Evolutionary conservation across 2,113 vertebrate species (phyloP).

Genomic region (Acanthochromis polyacanthus): DNA sequence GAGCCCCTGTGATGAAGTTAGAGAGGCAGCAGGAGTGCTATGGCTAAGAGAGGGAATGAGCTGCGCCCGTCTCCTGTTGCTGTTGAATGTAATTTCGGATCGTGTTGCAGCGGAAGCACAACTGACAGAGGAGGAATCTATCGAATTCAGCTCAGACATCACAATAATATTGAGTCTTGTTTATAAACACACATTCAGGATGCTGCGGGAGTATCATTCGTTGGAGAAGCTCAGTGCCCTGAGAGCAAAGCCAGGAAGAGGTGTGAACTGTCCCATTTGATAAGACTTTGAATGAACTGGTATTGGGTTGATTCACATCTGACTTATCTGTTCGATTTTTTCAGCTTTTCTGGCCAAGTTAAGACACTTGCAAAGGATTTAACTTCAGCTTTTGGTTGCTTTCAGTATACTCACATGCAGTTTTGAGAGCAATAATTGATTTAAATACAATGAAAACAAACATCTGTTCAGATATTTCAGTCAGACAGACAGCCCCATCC

Average conservation of each 20-base stretch:
- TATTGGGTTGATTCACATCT: background rate
- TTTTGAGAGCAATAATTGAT: background rate
- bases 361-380: background rate
- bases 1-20: conserved; percentile 83
- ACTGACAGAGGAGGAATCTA: conserved; percentile 80
- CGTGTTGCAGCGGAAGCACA: conserved; percentile 79
- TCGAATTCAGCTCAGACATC: conserved; percentile 82
- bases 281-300: conserved; percentile 1
- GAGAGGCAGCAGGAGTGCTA: conserved; percentile 58
- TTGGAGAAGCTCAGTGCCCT: conserved; percentile 40
- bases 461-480: background rate
- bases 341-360: background rate
- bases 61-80: conserved; percentile 75
- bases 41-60: conserved; percentile 46
- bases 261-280: conserved; percentile 18
- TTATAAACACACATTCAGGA: conserved; percentile 81
- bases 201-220: conserved; percentile 66
- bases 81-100: conserved; percentile 79
- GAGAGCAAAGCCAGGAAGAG: conserved; percentile 21
- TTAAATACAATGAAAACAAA: background rate
- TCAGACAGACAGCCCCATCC: background rate
- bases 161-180: conserved; percentile 84
- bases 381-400: too few species aligned
- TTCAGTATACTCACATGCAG: background rate
- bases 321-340: background rate